Conservation (phyloP, 1,140 invertebrate genomes). For the Sycophila sp. region DNA sequence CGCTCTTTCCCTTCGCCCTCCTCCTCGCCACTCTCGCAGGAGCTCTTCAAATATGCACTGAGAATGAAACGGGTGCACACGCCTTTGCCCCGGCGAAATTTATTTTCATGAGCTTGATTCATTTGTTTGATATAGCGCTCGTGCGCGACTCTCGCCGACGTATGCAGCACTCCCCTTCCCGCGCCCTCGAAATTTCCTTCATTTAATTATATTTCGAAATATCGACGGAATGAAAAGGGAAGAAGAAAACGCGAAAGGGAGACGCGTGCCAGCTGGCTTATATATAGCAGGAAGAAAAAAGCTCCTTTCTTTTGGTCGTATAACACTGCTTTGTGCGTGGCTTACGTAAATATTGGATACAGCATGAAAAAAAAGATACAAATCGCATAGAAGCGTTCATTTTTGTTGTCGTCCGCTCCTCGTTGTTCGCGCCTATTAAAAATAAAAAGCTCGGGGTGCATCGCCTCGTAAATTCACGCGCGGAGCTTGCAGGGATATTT, state of each 20-base stretch:
- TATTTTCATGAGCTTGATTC: slow-evolving; percentile 37
- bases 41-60: slow-evolving; percentile 38
- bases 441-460: not conserved
- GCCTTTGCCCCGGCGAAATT: slow-evolving; percentile 24
- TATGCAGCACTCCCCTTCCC: too few species aligned
- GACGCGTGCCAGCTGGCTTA: too few species aligned
- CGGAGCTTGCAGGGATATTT: not conserved
- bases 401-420: not conserved
- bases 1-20: not conserved
- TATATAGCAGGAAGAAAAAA: too few species aligned
- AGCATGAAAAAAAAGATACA: too few species aligned
- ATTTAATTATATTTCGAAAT: slow-evolving; percentile 17
- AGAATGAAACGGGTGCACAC: slow-evolving; percentile 23
- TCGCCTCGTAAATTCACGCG: not conserved
- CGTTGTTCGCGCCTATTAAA: not conserved
- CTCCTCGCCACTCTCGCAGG: slow-evolving; percentile 8
- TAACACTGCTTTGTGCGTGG: too few species aligned
- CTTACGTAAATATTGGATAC: too few species aligned
- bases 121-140: slow-evolving; percentile 35
- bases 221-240: not conserved
- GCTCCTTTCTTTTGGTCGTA: too few species aligned
- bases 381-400: too few species aligned
- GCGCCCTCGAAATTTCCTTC: not conserved
- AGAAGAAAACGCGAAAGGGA: too few species aligned
- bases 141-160: not conserved